Percentiles rank a stretch among this genome's conserved stretches.
Evolutionary conservation across 35 echinoderm and acorn worm genomes (phyloP).

Genomic region (Nesometra sesokonis): DNA sequence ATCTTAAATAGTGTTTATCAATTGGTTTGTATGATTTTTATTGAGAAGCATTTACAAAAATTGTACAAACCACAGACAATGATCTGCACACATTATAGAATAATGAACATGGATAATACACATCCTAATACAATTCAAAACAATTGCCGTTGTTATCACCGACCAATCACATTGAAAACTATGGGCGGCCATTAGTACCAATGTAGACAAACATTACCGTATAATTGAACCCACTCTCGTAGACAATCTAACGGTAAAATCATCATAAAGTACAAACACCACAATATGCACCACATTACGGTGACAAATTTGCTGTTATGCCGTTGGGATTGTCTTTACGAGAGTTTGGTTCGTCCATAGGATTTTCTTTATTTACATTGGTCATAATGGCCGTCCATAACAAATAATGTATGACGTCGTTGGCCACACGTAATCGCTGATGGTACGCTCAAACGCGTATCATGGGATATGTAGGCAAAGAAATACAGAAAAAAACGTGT

Average conservation of each 20-base stretch:
- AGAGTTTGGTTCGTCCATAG: too few species aligned
- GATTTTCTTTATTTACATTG: too few species aligned
- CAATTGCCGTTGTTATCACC: not conserved
- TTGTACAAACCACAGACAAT: not conserved
- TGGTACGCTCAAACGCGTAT: not conserved
- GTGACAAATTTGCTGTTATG: too few species aligned
- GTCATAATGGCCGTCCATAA: too few species aligned
- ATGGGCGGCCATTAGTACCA: too few species aligned
- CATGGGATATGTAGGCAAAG: not conserved
- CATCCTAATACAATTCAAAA: not conserved
- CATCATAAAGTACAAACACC: too few species aligned
- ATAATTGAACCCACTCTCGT: too few species aligned
- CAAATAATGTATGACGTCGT: not conserved
- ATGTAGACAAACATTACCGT: too few species aligned
- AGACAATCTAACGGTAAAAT: too few species aligned
- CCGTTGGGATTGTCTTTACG: too few species aligned
- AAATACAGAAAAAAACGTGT: not conserved
- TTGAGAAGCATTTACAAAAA: slow-evolving; percentile 1
- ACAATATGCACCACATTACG: too few species aligned
- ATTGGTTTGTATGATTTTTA: slow-evolving; percentile 1
- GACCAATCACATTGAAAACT: not conserved
- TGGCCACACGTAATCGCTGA: not conserved
- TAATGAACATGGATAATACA: not conserved
- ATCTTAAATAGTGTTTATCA: not conserved
- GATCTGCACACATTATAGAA: not conserved